Evolutionary conservation across 2,113 vertebrate species (phyloP).

Genomic region (Camarhynchus parvulus): DNA sequence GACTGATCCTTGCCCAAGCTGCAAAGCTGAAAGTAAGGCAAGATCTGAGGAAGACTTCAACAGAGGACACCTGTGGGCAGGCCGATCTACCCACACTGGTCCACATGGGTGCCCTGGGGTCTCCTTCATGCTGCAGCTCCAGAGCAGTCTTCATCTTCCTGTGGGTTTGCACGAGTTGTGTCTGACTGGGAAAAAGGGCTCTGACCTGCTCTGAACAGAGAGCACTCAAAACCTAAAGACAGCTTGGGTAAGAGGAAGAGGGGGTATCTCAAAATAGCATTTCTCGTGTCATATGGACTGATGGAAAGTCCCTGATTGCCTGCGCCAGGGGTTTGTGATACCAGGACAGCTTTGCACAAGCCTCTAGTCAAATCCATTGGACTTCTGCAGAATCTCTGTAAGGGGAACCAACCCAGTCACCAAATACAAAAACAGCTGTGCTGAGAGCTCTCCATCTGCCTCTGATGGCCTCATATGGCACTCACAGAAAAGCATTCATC

Average conservation of each 20-base stretch:
- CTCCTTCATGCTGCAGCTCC: neutral
- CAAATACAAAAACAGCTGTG: neutral
- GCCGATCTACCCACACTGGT: neutral
- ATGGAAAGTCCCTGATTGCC: slow-evolving; percentile 22
- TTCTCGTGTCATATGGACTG: neutral
- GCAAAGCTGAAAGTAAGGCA: neutral
- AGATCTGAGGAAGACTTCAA: neutral
- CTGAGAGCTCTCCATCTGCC: slow-evolving; percentile 5
- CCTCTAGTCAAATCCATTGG: neutral
- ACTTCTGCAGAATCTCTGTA: slow-evolving; percentile 14
- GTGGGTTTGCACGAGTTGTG: neutral
- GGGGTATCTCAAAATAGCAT: neutral
- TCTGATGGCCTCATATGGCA: neutral
- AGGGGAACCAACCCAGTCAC: slow-evolving; percentile 42
- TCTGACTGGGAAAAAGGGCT: neutral
- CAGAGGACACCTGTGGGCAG: neutral
- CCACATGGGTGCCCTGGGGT: neutral
- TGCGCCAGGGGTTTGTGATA: neutral
- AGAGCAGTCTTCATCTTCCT: neutral
- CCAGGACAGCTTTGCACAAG: slow-evolving; percentile 6
- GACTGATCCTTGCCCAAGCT: neutral
- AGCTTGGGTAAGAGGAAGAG: slow-evolving; percentile 28
- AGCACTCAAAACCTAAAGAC: neutral
- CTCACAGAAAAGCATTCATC: neutral
- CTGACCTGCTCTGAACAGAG: neutral